Percentiles rank a stretch among this genome's conserved stretches.
Conservation (phyloP, 2,113 vertebrate genomes). For the Etheostoma spectabile region DNA sequence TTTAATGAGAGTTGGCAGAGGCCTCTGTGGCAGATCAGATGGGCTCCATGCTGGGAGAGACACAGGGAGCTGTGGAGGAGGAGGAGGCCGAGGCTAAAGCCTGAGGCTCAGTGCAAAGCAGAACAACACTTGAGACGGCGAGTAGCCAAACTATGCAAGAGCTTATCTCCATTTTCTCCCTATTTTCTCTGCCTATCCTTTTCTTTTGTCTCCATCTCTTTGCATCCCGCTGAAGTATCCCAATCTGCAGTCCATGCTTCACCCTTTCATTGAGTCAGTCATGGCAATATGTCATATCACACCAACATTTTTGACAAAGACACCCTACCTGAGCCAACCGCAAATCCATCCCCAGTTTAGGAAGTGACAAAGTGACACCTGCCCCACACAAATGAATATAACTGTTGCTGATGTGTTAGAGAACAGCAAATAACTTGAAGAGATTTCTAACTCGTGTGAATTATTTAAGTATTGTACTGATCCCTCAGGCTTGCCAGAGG, state of each 20-base stretch:
- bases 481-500: constrained; percentile 73
- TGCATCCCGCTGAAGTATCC: constrained; percentile 40
- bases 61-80: constrained; percentile 70
- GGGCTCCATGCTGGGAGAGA: constrained; percentile 77
- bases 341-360: constrained; percentile 43
- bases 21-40: constrained; percentile 75
- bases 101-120: constrained; percentile 71
- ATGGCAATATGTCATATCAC: constrained; percentile 68
- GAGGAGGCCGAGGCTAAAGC: constrained; percentile 63
- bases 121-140: constrained; percentile 71
- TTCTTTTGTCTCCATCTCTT: constrained; percentile 56
- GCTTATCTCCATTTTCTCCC: constrained; percentile 63
- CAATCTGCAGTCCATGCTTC: constrained; percentile 50
- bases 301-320: constrained; percentile 50
- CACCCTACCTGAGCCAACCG: constrained; percentile 42
- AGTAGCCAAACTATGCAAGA: constrained; percentile 68
- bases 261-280: constrained; percentile 58
- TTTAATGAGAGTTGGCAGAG: constrained; percentile 80
- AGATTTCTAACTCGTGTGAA: constrained; percentile 67
- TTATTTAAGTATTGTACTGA: constrained; percentile 72
- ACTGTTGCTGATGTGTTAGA: constrained; percentile 30
- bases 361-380: constrained; percentile 35
- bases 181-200: constrained; percentile 40
- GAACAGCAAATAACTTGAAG: constrained; percentile 70
- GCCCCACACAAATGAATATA: constrained; percentile 24